Base-by-base conservation (phyloP, 2,113 vertebrate species). In the Phalacrocorax carbo region DNA sequence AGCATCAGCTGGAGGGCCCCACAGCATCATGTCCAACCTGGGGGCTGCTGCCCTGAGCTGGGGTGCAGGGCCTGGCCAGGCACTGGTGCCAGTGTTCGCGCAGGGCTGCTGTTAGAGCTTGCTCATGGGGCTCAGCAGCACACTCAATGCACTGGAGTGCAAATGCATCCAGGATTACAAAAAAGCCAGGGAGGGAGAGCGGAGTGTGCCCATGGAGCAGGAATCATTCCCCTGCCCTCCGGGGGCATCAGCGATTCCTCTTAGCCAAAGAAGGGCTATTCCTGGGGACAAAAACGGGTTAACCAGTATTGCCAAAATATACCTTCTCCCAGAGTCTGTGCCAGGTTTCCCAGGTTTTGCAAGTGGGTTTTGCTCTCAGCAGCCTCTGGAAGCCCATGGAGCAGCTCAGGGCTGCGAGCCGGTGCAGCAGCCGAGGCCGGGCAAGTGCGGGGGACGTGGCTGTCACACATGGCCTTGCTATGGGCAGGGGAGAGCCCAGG, bases 241-340 rank as follows among this genome's bases (percentile, higher is more conserved):
- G 8, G 51, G 38, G 51, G 5, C 2, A 4, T 29, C 51, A 5
- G 29, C 10, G 3, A 25, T 58, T 65, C 60, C 75, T 46, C 73
- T 0, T 1, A 78, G 34, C 83, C 55, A 25, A 68, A 60, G 49
- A 58, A 25, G 71, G 0, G 13, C 58, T 64, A 22, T 32, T 25
- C 58, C 85, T 40, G 58, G 70, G 78, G 52, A 79, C 12, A 6
- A 23, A 49, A 19, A 3, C 5, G 61, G 20, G 10, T 69, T 10
- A 66, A 58, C 48, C 70, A 64, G 15, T 3, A 1, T 15, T 15
- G 23, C 62, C 29, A 36, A 42, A 55, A 5, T 2, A 15, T 62
- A 38, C 48, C 77, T 73, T 14, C 9, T 82, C 18, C 79, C 34
- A 0, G 36, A 78, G 71, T 21, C 42, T 2, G 5, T 0, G 0